These are phyloP conservation scores for Lycia hirtaria DNA, from an alignment of 2,888 invertebrate species.

Conservation along the genomic window DNA sequence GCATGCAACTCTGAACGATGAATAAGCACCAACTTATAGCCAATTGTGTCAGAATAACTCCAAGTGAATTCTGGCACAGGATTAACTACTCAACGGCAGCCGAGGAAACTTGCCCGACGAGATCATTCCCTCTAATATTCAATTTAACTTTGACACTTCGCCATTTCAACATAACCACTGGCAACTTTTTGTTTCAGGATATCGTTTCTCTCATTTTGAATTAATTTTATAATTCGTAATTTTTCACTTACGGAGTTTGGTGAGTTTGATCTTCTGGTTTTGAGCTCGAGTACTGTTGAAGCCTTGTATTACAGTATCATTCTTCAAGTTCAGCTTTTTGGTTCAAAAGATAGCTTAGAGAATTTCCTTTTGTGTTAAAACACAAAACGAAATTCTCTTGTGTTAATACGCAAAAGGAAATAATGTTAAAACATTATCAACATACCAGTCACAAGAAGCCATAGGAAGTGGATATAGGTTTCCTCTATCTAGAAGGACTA, in stretches of 20 bases:
- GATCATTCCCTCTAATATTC: slow-evolving; percentile 84
- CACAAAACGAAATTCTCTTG: too few species aligned
- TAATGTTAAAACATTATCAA: too few species aligned
- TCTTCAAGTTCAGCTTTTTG: too few species aligned
- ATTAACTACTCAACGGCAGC: slow-evolving; percentile 80
- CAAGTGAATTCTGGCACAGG: slow-evolving; percentile 79
- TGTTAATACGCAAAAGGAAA: too few species aligned
- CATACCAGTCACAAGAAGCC: too few species aligned
- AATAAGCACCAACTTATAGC: slow-evolving; percentile 70
- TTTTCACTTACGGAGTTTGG: slow-evolving; percentile 48
- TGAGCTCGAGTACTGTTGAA: slow-evolving; percentile 17
- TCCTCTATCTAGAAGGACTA: too few species aligned
- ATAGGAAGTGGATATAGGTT: too few species aligned
- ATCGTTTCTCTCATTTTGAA: slow-evolving; percentile 58
- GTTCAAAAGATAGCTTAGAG: too few species aligned
- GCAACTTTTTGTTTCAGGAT: slow-evolving; percentile 71
- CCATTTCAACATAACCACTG: slow-evolving; percentile 75
- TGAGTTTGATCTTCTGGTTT: slow-evolving; percentile 26
- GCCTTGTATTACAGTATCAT: too few species aligned
- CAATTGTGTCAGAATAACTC: slow-evolving; percentile 76
- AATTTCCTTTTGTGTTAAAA: too few species aligned
- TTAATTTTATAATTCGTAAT: slow-evolving; percentile 39
- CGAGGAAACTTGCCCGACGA: slow-evolving; percentile 69
- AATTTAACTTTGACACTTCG: slow-evolving; percentile 85
- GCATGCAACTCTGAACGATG: slow-evolving; percentile 55